phyloP scores from a whole-genome alignment of 2,888 invertebrate genomes.

The Pseudococcus longispinus region DNA sequence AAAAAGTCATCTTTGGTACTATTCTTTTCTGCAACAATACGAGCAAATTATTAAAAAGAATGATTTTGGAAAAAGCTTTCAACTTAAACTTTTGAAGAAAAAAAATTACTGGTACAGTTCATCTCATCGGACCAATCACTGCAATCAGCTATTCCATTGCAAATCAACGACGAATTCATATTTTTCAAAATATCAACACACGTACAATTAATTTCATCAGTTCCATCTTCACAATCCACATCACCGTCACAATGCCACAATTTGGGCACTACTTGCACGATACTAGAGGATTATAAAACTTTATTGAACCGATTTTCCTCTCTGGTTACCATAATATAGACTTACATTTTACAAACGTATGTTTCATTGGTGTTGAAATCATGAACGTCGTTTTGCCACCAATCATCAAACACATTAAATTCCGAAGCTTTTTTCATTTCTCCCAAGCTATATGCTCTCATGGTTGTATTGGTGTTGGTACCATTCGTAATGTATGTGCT shows the following conservation, averaged over 20 bases:
- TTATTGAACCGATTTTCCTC: background rate
- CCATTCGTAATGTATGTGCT: background rate
- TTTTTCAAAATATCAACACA: slow-evolving; percentile 74
- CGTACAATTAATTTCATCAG: slow-evolving; percentile 77
- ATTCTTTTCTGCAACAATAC: slow-evolving; percentile 63
- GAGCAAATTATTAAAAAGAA: background rate
- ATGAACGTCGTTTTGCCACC: background rate
- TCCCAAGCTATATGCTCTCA: background rate
- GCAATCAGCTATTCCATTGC: slow-evolving; percentile 79
- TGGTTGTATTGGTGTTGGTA: background rate
- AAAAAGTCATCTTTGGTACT: slow-evolving; percentile 70
- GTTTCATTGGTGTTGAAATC: background rate
- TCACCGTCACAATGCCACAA: slow-evolving; percentile 72
- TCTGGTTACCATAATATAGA: background rate
- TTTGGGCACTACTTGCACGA: slow-evolving; percentile 69
- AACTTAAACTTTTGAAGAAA: background rate
- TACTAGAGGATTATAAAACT: background rate
- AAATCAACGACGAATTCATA: slow-evolving; percentile 68
- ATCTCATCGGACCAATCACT: slow-evolving; percentile 76
- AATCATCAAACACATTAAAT: background rate
- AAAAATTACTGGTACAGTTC: slow-evolving; percentile 64
- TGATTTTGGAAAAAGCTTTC: background rate
- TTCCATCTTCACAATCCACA: slow-evolving; percentile 82
- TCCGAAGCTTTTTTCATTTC: background rate
- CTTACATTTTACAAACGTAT: background rate